Evolutionary conservation across 2,113 vertebrate species (phyloP).

Genomic region (Ciconia stormi): DNA sequence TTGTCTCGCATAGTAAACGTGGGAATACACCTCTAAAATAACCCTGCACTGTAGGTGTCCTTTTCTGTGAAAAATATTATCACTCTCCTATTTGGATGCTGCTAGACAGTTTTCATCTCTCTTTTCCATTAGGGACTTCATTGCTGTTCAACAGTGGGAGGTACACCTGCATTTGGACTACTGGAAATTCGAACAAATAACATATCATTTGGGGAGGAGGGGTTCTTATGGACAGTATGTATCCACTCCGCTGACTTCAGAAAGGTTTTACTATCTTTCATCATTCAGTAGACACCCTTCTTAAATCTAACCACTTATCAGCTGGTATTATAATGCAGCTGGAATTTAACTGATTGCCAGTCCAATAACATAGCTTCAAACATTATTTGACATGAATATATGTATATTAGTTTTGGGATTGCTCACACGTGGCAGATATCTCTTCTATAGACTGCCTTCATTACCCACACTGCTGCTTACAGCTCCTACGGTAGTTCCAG

Average conservation of each 20-base stretch:
- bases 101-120: neutral
- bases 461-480: neutral
- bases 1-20: neutral
- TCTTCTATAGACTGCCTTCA: neutral
- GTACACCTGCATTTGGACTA: neutral
- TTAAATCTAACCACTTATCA: neutral
- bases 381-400: neutral
- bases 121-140: neutral
- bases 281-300: neutral
- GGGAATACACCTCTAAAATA: neutral
- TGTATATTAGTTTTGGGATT: neutral
- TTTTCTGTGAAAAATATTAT: neutral
- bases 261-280: neutral
- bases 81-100: neutral
- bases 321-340: neutral
- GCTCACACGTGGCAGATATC: fast-evolving
- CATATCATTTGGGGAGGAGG: neutral
- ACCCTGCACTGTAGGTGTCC: neutral
- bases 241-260: neutral
- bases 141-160: neutral
- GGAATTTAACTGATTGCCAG: neutral
- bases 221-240: neutral
- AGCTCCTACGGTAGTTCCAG: neutral
- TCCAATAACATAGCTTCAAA: neutral
- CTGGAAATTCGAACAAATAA: neutral